These are phyloP conservation scores for Axis porcinus DNA, from an alignment of 2,113 vertebrate genomes.

Conservation along the genomic window DNA sequence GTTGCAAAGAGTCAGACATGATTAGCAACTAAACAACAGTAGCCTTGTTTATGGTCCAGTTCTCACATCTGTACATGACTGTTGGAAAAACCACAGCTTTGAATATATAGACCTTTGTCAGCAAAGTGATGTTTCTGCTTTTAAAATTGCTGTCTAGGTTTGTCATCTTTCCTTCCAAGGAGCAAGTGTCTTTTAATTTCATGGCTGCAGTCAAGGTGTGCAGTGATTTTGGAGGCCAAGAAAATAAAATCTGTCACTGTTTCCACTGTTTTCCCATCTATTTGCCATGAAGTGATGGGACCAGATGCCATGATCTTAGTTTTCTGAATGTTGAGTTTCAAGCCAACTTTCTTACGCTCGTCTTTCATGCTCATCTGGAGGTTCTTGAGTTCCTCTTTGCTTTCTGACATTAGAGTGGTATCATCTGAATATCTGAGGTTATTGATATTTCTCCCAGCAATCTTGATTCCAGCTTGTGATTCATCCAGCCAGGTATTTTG, in stretches of 20 bases:
- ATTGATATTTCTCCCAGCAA: background rate
- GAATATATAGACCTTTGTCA: background rate
- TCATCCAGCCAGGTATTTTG: background rate
- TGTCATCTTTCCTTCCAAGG: background rate
- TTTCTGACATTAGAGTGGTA: background rate
- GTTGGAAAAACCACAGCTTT: background rate
- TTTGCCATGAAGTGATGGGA: background rate
- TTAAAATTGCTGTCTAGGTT: background rate
- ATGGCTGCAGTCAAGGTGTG: background rate
- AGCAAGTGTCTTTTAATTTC: background rate
- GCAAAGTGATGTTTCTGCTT: background rate
- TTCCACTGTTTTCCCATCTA: background rate
- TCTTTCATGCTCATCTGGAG: background rate
- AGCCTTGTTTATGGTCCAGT: background rate
- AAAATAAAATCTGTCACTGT: background rate
- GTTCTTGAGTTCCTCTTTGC: background rate
- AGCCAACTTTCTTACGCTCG: background rate
- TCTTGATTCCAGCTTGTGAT: background rate
- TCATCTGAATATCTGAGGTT: background rate
- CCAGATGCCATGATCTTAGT: background rate
- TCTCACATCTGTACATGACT: background rate
- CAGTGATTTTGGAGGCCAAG: background rate
- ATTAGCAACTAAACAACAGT: background rate
- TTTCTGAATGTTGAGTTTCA: background rate
- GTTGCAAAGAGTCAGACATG: background rate